Conservation (phyloP, 2,113 vertebrate species). For the Aix galericulata region DNA sequence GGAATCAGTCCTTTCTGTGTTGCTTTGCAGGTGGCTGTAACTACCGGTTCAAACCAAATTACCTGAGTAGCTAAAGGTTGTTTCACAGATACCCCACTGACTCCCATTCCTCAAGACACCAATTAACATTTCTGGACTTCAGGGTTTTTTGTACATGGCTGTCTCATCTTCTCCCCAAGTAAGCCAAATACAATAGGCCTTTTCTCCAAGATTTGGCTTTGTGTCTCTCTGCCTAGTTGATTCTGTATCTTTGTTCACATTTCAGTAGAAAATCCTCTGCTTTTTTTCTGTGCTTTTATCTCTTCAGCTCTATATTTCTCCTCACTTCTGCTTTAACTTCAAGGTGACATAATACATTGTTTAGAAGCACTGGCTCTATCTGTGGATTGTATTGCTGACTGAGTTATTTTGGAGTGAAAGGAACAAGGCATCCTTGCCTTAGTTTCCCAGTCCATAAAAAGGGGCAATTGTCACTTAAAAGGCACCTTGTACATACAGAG, state of each 20-base stretch:
- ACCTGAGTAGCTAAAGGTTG: rapidly evolving
- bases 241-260: neutral
- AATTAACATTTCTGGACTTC: neutral
- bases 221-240: neutral
- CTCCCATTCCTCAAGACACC: neutral
- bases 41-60: neutral
- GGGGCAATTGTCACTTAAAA: neutral
- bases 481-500: neutral
- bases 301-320: neutral
- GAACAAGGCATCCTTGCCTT: neutral
- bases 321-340: neutral
- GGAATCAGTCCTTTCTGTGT: neutral
- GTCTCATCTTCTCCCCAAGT: neutral
- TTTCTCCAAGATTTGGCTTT: neutral
- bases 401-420: neutral
- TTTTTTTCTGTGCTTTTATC: neutral
- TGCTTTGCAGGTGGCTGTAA: neutral
- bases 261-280: neutral
- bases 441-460: neutral
- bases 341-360: neutral
- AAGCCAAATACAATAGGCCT: neutral
- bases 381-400: neutral
- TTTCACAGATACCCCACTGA: neutral
- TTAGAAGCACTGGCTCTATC: neutral
- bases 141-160: neutral